A percentile compares a stretch with the other conserved stretches of the same genome.
Conservation (phyloP, 2,888 invertebrate genomes). For the Drosophila nigritarsus region DNA sequence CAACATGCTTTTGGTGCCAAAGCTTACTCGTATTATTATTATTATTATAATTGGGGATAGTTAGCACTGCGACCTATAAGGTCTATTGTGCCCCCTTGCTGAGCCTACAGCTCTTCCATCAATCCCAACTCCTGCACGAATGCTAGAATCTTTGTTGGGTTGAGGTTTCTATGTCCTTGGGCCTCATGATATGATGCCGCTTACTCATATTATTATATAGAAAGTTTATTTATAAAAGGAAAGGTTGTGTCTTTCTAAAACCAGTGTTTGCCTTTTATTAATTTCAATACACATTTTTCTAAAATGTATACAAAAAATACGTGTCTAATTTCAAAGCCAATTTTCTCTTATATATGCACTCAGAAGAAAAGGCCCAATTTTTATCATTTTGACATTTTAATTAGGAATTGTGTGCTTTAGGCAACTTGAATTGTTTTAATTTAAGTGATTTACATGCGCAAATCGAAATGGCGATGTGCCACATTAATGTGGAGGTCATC, state of each 20-base stretch:
- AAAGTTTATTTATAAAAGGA: not conserved
- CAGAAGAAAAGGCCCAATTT: too few species aligned
- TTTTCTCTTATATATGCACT: too few species aligned
- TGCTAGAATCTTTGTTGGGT: too few species aligned
- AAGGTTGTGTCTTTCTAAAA: not conserved
- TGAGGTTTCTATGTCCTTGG: too few species aligned
- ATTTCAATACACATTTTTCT: not conserved
- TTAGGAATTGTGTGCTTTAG: conserved; percentile 43
- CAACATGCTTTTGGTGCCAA: not conserved
- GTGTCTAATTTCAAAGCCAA: not conserved
- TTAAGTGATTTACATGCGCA: conserved; percentile 2
- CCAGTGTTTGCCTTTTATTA: not conserved
- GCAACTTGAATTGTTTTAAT: conserved; percentile 4
- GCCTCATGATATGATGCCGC: too few species aligned
- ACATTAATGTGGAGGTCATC: conserved; percentile 44
- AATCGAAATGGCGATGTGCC: conserved; percentile 21
- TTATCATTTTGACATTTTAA: conserved; percentile 52
- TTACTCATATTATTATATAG: not conserved
- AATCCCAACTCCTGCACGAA: too few species aligned
- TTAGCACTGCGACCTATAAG: too few species aligned
- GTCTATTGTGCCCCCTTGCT: too few species aligned
- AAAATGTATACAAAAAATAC: not conserved
- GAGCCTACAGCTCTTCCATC: too few species aligned
- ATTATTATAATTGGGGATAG: too few species aligned
- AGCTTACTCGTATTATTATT: not conserved